Percentiles rank a stretch among this genome's conserved stretches.
Conservation (phyloP, 2,113 vertebrate genomes). For the Anolis carolinensis region DNA sequence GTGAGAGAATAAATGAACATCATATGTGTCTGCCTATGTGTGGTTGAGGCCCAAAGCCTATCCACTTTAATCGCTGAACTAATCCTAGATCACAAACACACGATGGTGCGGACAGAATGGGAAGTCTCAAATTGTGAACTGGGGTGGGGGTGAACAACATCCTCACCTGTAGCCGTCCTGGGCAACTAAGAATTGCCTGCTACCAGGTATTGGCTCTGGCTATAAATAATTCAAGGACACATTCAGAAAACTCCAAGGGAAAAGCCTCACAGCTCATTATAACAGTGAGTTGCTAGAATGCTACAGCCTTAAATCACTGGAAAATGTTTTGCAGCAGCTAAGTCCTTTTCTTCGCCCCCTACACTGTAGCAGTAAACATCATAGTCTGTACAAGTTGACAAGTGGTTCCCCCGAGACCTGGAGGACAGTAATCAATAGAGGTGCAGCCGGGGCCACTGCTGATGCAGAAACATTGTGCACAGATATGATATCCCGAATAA, state of each 20-base stretch:
- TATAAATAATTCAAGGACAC: slow-evolving; percentile 62
- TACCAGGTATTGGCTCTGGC: slow-evolving; percentile 36
- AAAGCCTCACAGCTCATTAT: slow-evolving; percentile 70
- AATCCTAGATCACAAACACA: background rate
- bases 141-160: background rate
- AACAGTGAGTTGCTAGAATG: slow-evolving; percentile 57
- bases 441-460: slow-evolving; percentile 38
- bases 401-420: slow-evolving; percentile 67
- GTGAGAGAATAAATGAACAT: slow-evolving; percentile 20
- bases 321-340: slow-evolving; percentile 71
- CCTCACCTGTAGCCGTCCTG: background rate
- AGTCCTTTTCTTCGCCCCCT: slow-evolving; percentile 39
- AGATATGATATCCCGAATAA: slow-evolving; percentile 56
- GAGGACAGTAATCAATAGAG: slow-evolving; percentile 65
- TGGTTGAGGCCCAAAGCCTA: background rate
- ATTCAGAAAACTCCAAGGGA: slow-evolving; percentile 64
- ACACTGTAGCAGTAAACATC: slow-evolving; percentile 65
- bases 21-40: background rate
- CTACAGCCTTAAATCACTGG: slow-evolving; percentile 71
- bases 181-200: slow-evolving; percentile 53
- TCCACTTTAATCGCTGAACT: background rate
- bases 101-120: background rate
- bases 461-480: slow-evolving; percentile 51
- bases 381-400: slow-evolving; percentile 68
- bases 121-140: slow-evolving; percentile 18